Conservation (phyloP, 2,113 vertebrate genomes). For the Dendropsophus ebraccatus region DNA sequence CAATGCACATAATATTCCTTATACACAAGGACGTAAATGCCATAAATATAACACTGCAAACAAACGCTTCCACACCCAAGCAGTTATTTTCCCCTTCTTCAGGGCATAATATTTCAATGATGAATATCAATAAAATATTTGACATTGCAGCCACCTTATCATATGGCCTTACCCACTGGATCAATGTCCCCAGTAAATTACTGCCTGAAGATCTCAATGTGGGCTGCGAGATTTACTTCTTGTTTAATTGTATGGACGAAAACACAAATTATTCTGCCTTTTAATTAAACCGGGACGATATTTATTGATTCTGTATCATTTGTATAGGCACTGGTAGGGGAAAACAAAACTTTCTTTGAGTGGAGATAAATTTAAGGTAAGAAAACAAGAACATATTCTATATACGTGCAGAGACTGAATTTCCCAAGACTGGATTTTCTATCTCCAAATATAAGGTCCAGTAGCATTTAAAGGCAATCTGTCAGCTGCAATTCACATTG, state of each 20-base stretch:
- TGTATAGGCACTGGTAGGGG: not conserved
- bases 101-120: constrained; percentile 17
- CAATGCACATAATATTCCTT: constrained; percentile 7
- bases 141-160: not conserved
- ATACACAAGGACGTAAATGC: not conserved
- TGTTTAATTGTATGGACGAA: constrained; percentile 63
- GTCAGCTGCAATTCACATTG: no score
- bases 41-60: not conserved
- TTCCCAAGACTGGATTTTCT: no score
- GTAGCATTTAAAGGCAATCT: no score
- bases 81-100: not conserved
- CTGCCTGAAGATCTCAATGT: constrained; percentile 56
- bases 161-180: constrained; percentile 42
- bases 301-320: constrained; percentile 57
- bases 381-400: not conserved
- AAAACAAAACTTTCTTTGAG: not conserved
- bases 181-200: constrained; percentile 30
- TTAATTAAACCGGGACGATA: constrained; percentile 59
- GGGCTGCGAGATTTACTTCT: constrained; percentile 59
- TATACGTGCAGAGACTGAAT: not conserved
- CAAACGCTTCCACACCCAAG: not conserved
- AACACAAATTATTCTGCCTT: constrained; percentile 27
- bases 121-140: constrained; percentile 42
- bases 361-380: not conserved
- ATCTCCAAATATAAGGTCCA: no score